These are phyloP conservation scores for Leptarthrus brevirostris DNA, from an alignment of 2,888 invertebrate genomes.

Conservation along the genomic window DNA sequence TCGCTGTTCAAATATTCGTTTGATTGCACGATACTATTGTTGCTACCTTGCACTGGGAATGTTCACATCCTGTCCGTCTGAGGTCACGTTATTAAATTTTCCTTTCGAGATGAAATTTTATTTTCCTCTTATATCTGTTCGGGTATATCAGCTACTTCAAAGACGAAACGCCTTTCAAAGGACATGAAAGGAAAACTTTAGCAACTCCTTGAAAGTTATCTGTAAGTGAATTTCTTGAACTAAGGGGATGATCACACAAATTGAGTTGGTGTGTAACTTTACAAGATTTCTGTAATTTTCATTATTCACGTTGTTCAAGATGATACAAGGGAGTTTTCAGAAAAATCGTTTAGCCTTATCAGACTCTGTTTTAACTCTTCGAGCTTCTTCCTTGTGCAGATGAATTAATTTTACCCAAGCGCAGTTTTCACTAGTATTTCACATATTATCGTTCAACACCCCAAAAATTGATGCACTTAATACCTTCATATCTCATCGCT, in stretches of 20 bases:
- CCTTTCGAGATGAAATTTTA: conserved; percentile 15
- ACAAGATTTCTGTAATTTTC: conserved; percentile 7
- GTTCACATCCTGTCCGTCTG: not conserved
- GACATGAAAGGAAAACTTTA: conserved; percentile 38
- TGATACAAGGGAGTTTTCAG: no score
- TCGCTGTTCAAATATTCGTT: not conserved
- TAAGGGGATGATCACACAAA: conserved; percentile 23
- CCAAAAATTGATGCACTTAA: no score
- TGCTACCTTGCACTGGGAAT: no score
- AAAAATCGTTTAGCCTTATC: no score
- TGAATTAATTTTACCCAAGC: no score
- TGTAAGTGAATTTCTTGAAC: conserved; percentile 34
- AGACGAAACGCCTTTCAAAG: not conserved
- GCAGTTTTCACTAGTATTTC: no score
- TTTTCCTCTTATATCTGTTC: conserved; percentile 11
- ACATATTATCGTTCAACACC: no score
- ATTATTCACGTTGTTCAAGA: no score
- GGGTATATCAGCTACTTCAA: not conserved
- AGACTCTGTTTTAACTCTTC: no score
- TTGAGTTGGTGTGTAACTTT: conserved; percentile 26
- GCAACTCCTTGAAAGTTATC: conserved; percentile 36
- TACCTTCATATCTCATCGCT: not conserved
- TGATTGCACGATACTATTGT: no score
- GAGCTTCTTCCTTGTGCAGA: no score
- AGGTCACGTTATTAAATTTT: conserved; percentile 25